Percentiles rank a stretch among this genome's conserved stretches.
These are phyloP conservation scores for Tineola bisselliella DNA, from an alignment of 2,888 invertebrate genomes.

Conservation along the genomic window DNA sequence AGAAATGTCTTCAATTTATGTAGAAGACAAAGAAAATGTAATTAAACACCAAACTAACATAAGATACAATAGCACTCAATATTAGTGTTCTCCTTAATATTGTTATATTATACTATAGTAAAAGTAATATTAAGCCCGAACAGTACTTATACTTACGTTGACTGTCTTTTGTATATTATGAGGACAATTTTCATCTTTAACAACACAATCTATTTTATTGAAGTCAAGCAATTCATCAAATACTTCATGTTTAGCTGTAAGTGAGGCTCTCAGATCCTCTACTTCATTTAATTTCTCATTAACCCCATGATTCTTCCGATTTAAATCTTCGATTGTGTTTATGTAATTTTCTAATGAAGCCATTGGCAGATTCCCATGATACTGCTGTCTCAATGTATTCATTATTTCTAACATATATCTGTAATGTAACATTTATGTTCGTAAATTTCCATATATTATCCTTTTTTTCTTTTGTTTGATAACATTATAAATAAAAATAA, in stretches of 20 bases:
- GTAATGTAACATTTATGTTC: conserved; percentile 19
- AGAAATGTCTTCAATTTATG: too few species aligned
- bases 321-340: conserved; percentile 37
- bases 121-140: conserved; percentile 14
- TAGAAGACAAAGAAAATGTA: too few species aligned
- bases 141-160: conserved; percentile 26
- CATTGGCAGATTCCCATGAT: conserved; percentile 49
- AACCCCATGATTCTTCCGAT: conserved; percentile 33
- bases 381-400: conserved; percentile 48
- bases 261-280: conserved; percentile 38
- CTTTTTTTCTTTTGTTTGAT: too few species aligned
- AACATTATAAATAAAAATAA: too few species aligned
- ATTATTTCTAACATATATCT: conserved; percentile 50
- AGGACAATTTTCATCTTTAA: conserved; percentile 37
- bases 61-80: too few species aligned
- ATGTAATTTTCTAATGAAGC: conserved; percentile 45
- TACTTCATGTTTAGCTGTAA: conserved; percentile 46
- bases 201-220: conserved; percentile 38
- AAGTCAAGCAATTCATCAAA: conserved; percentile 48
- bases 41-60: too few species aligned
- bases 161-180: conserved; percentile 44
- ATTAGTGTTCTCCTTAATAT: too few species aligned
- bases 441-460: neutral
- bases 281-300: conserved; percentile 46
- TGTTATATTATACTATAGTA: too few species aligned